phyloP scores from a whole-genome alignment of 2,888 invertebrate genomes.

The Exephanes ischioxanthus region DNA sequence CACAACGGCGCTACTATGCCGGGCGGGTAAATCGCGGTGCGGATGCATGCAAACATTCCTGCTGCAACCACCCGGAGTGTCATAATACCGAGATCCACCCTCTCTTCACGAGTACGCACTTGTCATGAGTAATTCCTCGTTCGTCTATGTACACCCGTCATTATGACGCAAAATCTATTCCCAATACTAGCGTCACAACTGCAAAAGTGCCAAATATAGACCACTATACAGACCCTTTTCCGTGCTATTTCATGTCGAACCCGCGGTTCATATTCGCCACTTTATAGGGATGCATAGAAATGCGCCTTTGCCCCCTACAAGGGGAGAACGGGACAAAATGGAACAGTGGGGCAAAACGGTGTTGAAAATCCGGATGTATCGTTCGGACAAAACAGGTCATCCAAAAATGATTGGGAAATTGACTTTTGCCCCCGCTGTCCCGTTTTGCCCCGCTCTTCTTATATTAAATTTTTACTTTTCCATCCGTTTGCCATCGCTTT shows the following conservation, averaged over 20 bases:
- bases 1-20: slow-evolving; percentile 37
- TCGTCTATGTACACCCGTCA: not conserved
- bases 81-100: slow-evolving; percentile 32
- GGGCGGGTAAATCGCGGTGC: slow-evolving; percentile 21
- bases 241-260: not conserved
- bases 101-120: slow-evolving; percentile 28
- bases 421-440: too few species aligned
- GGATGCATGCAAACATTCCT: not conserved
- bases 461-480: not conserved
- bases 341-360: too few species aligned
- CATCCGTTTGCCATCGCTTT: not conserved
- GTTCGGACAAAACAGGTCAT: too few species aligned
- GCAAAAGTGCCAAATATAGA: not conserved
- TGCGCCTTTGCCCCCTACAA: not conserved
- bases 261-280: too few species aligned
- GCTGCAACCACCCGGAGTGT: slow-evolving; percentile 15
- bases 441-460: too few species aligned
- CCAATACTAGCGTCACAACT: not conserved
- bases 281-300: not conserved
- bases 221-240: not conserved
- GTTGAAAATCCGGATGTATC: too few species aligned
- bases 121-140: slow-evolving; percentile 13
- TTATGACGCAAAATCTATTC: slow-evolving; percentile 23
- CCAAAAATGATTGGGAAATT: too few species aligned
- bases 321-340: too few species aligned